These are phyloP conservation scores for Sylvia borin DNA, from an alignment of 2,797 vertebrate genomes.

Conservation along the genomic window DNA sequence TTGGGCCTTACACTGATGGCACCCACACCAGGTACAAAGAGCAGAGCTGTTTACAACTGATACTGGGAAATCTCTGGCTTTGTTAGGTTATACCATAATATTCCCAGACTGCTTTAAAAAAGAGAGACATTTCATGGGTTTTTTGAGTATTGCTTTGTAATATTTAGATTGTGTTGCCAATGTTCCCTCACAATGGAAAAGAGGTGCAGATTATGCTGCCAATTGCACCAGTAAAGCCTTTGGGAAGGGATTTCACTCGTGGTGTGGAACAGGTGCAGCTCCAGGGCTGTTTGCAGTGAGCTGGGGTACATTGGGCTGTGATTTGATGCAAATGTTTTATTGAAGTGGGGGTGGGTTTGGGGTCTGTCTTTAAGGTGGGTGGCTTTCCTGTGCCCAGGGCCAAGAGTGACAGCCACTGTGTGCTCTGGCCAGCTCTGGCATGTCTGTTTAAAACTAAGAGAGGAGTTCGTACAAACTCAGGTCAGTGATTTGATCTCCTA, in stretches of 20 bases:
- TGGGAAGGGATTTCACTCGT: not conserved
- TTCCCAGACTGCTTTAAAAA: not conserved
- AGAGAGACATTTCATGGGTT: not conserved
- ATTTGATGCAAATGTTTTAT: not conserved
- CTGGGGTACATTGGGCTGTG: rapidly evolving
- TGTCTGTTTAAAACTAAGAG: not conserved
- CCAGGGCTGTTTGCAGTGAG: not conserved
- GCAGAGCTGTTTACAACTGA: not conserved
- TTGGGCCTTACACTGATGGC: not conserved
- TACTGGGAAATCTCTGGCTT: not conserved
- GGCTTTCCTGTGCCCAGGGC: not conserved
- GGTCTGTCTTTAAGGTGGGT: not conserved
- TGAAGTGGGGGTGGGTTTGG: not conserved
- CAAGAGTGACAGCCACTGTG: not conserved
- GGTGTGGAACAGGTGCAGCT: not conserved
- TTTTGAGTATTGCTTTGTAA: not conserved
- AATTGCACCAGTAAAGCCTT: not conserved
- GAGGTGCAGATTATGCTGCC: not conserved
- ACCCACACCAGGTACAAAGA: not conserved
- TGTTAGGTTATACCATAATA: not conserved
- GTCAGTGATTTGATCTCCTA: not conserved
- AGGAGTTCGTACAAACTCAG: not conserved
- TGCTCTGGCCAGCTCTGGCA: not conserved
- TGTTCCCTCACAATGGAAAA: not conserved
- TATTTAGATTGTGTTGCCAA: not conserved